phyloP scores from a whole-genome alignment of 2,888 invertebrate genomes.

The Euplexia lucipara region DNA sequence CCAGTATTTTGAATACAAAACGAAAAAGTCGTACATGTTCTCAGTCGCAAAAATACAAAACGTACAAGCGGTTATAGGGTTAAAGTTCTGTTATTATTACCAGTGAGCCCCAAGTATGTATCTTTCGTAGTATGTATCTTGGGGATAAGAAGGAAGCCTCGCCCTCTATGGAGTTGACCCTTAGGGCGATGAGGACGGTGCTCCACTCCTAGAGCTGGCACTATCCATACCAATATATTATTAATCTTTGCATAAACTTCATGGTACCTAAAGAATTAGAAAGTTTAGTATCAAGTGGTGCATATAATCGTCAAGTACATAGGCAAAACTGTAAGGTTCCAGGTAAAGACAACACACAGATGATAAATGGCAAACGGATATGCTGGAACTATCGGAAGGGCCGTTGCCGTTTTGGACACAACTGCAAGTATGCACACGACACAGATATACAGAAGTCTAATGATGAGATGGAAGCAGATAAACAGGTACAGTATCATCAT shows the following conservation, averaged over 20 bases:
- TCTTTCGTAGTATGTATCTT: no score
- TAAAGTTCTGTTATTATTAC: no score
- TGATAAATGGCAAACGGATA: conserved; percentile 96
- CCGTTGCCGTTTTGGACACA: conserved; percentile 97
- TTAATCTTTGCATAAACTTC: conserved; percentile 29
- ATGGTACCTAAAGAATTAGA: conserved; percentile 57
- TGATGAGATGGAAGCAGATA: conserved; percentile 91
- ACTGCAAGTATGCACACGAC: conserved; percentile 97
- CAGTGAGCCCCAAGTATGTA: no score
- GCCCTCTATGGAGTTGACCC: no score
- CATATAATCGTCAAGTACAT: conserved; percentile 91
- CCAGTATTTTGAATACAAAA: no score
- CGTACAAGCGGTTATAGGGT: no score
- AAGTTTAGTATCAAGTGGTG: conserved; percentile 78
- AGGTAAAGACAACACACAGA: conserved; percentile 93
- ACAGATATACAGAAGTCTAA: conserved; percentile 94
- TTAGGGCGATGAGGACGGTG: no score
- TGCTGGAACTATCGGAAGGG: conserved; percentile 98
- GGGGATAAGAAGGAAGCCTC: no score
- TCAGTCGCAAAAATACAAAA: no score
- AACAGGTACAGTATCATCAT: conserved; percentile 75
- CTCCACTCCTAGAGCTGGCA: no score
- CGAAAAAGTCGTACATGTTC: no score
- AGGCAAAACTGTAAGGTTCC: conserved; percentile 91
- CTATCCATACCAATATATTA: no score